phyloP scores from a whole-genome alignment of 1,140 invertebrate species.

The Drosophila arizonae region DNA sequence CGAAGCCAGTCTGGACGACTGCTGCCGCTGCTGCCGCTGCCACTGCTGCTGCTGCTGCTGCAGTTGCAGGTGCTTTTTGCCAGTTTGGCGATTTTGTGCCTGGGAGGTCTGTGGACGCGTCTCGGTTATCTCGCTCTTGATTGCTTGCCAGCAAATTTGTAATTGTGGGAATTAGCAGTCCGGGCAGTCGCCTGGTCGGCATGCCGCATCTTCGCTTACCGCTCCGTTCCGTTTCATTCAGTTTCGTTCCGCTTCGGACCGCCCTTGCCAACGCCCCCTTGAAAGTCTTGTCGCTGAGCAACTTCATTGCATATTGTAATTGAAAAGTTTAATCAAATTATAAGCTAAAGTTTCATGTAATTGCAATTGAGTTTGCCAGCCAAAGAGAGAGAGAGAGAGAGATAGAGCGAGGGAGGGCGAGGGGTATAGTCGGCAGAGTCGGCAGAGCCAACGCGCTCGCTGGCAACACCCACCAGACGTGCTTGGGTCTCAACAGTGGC shows the following conservation, averaged over 20 bases:
- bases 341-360: slow-evolving; percentile 75
- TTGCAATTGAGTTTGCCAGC: slow-evolving; percentile 64
- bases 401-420: not conserved
- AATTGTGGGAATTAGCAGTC: slow-evolving; percentile 79
- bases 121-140: slow-evolving; percentile 53
- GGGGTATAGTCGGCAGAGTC: no score
- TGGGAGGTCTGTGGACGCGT: slow-evolving; percentile 33
- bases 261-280: not conserved
- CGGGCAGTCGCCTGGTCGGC: slow-evolving; percentile 26
- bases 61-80: slow-evolving; percentile 34
- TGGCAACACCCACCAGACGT: slow-evolving; percentile 57
- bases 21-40: no score
- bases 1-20: slow-evolving; percentile 14
- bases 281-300: slow-evolving; percentile 38
- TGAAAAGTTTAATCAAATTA: slow-evolving; percentile 81
- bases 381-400: not conserved
- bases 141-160: slow-evolving; percentile 78
- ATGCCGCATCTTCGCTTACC: not conserved
- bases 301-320: slow-evolving; percentile 80
- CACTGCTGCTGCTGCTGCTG: not conserved
- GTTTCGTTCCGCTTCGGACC: not conserved
- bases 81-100: slow-evolving; percentile 15
- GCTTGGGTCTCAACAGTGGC: slow-evolving; percentile 8
- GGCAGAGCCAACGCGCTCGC: slow-evolving; percentile 15
- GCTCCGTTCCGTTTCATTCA: not conserved